These are phyloP conservation scores for Murina feae DNA, from an alignment of 2,113 vertebrate species.

Conservation along the genomic window DNA sequence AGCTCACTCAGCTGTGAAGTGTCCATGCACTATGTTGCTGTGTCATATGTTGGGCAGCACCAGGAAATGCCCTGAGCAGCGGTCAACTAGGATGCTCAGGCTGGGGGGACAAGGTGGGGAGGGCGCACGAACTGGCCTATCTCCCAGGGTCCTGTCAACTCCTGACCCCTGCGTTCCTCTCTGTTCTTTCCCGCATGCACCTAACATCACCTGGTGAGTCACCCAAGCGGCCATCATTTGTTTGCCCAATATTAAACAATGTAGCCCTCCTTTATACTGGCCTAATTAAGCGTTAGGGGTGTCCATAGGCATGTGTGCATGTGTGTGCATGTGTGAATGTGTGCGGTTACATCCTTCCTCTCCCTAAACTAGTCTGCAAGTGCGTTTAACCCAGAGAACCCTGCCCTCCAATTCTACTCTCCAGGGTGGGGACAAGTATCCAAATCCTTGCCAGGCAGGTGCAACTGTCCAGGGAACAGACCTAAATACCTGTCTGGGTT, in stretches of 20 bases:
- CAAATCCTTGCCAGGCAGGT: background rate
- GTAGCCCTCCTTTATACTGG: background rate
- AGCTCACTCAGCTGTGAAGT: background rate
- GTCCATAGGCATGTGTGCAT: too few relatives aligned
- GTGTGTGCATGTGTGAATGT: rapidly evolving
- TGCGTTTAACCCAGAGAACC: background rate
- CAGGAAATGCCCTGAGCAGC: rapidly evolving
- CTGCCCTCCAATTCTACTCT: background rate
- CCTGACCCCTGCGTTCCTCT: background rate
- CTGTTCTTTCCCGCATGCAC: background rate
- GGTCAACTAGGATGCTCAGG: background rate
- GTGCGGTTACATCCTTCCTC: background rate
- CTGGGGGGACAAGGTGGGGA: background rate
- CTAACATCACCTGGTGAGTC: background rate
- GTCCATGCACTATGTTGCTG: background rate
- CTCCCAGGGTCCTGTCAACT: background rate
- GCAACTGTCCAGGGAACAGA: background rate
- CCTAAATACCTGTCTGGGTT: background rate
- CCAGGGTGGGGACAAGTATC: background rate
- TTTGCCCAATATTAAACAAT: background rate
- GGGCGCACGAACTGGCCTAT: background rate
- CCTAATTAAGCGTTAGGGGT: background rate
- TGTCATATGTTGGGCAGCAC: background rate
- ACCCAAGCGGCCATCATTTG: background rate
- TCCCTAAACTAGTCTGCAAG: background rate